Base-by-base conservation (phyloP, 1,140 invertebrate species). In the Scaptomyza graminum region DNA sequence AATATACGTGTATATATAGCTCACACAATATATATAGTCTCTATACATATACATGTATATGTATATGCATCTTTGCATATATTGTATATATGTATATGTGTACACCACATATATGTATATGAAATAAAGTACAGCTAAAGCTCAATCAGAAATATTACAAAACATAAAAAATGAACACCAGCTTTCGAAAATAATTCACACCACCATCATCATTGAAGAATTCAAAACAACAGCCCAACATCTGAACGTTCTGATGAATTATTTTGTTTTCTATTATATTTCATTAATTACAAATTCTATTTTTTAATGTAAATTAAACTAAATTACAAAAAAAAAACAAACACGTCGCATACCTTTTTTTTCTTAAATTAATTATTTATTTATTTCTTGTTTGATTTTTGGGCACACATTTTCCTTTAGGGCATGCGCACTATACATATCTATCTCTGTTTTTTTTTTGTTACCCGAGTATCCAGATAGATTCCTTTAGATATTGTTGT, bases 271-370 rank as follows among this genome's bases (percentile, higher is more conserved):
- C 67, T 67, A 85, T 74, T 85, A 81, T 80, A 85, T 84, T 84
- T 85, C 81, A 84, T 85, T 85, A 85, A 76, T 84, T 84, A 85
- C 81, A 84, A 84, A 84, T 84, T 84, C 79, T 84, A 84, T 84
- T 84, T 84, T 84, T 84, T 84, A 84, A 84, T 84, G 81, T 84
- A 84, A 84, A 84, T 84, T 84, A 84, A 84, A 85, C 80, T 85
- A 84, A 84, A 84, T 84, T 85, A 84, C 80, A 84, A 74, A 68
- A 73, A 74, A 68, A 73, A 55, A 70, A 67, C 59, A 31, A 39
- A 52, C 15, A 18, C n/a, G 15, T 25, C 34, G 37, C 37, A 55
- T 41, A 55, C 52, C 50, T 25, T 54, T 39, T 54, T n/a, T 18
- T 44, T 34, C 0, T 34, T 34, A 9, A 7, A 12, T 39, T 54